Conservation (phyloP, 2,888 invertebrate genomes). For the Lomographa bimaculata region DNA sequence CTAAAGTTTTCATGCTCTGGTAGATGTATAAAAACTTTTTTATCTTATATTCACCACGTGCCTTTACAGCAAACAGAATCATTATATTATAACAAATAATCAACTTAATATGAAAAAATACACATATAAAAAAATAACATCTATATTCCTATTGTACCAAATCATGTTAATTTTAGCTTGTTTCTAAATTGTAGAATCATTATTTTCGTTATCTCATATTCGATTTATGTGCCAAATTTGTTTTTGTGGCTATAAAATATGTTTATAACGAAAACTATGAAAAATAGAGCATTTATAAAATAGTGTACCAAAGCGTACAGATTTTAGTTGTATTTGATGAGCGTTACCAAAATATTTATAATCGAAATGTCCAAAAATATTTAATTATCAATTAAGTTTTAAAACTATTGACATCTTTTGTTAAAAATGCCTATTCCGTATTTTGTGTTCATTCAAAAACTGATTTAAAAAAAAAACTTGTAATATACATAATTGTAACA, state of each 20-base stretch:
- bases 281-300: constrained; percentile 53
- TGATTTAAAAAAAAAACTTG: constrained; percentile 21
- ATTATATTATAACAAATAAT: constrained; percentile 6
- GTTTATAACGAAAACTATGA: constrained; percentile 38
- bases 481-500: constrained; percentile 36
- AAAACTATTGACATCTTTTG: constrained; percentile 32
- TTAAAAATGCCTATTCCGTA: constrained; percentile 41
- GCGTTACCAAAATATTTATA: constrained; percentile 43
- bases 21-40: constrained; percentile 11
- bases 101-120: background rate
- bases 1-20: constrained; percentile 44
- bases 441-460: constrained; percentile 44
- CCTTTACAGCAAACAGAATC: constrained; percentile 38
- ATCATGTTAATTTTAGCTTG: constrained; percentile 43
- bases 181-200: constrained; percentile 30
- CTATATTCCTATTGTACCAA: constrained; percentile 37
- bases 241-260: constrained; percentile 27
- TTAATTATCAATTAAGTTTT: constrained; percentile 20
- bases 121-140: too few relatives aligned
- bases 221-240: constrained; percentile 35
- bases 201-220: constrained; percentile 34
- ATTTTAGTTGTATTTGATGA: constrained; percentile 42
- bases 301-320: constrained; percentile 44
- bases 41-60: constrained; percentile 41
- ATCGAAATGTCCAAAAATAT: constrained; percentile 28